Evolutionary conservation across 1,140 invertebrate genomes (phyloP), one percentile per base, ranked within the genome.

Genomic region (Rhagoletis zephyria): DNA sequence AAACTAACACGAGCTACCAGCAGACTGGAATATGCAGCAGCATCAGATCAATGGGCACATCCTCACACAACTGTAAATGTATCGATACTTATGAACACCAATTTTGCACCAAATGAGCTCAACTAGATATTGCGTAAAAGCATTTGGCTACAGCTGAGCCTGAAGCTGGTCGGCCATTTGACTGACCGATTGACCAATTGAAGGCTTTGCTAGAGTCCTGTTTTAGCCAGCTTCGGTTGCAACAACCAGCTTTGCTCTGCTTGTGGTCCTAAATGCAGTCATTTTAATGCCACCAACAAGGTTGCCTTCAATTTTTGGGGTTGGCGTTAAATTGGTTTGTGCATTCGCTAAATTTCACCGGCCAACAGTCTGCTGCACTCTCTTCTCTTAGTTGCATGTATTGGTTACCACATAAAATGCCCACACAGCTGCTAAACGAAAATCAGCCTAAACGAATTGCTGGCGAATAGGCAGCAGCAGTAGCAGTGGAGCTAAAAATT

Each of bases 1-100:
- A 87, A 90, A 91, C 56, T 81, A 56, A 81, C 74, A 81, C 42
- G 48, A 51, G 74, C 74, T 9, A 48, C 40, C 40, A 74, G 12
- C 67, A 3, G 30, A 30, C 0, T 1, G 30, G 30, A 56, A 56
- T 5, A 5, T 5, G 2, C n/a, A 81, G 7, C n/a, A 19, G 1
- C 48, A 30, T 0, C n/a, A 51, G 51, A 77, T 4, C 12, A 12
- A n/a, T 63, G n/a, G 9, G 12, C 61, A 63, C 12, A 12, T 4
- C 12, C 7, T 4, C 61, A 56, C 51, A 56, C 51, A 2, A 30
- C 30, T 30, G 30, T 30, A 30, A 30, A 1, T 30, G 30, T 1
- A 5, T 40, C 4, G 42, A 48, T 19, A 81, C 45, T n/a, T 14
- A 56, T 1, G 9, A n/a, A n/a, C 16, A 30, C 0, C 45, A 16